Base-by-base conservation (phyloP, 2,888 invertebrate species). In the Eupeodes latifasciatus region DNA sequence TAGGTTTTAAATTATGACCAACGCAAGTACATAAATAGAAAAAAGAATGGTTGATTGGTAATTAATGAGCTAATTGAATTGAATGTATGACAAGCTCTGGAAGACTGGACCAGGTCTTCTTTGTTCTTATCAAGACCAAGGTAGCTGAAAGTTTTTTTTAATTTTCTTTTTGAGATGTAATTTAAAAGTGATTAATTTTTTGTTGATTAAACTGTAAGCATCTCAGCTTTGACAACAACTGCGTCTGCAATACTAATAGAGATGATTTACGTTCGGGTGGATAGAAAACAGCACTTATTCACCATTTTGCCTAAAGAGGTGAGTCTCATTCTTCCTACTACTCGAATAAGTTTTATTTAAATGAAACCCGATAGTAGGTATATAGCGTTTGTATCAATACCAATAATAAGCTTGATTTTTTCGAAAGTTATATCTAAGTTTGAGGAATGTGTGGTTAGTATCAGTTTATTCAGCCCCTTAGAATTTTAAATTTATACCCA, bases 51-150 rank as follows among this genome's bases (percentile, higher is more conserved):
- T 57, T 40, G n/a, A 72, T 36, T 71, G 64, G 16, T 40, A 71
- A 57, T 75, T 69, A 79, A 69, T 57, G 64, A 27, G 59, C 59
- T 62, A 76, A 72, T 67, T 82, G 71, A 67, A 84, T 89, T 27
- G 53, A 69, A 44, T 53, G 74, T 59, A 59, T 53, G 51, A 40
- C 7, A 59, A 49, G 64, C 12, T 16, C 47, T 47, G 11, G 53
- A 14, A 72, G 57, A 59, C 0, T 27, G 27, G 27, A 27, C 27
- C 1, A 1, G 27, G 1, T 27, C 19, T 66, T 62, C 53, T 36
- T 16, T 6, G 12, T 14, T 9, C 11, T 27, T 27, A 27, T 27
- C 27, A 27, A 9, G 40, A 9, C 5, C 14, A 74, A 16, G 27
- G 47, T 49, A 51, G 67, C 9, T 69, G 64, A 51, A 53, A n/a